Base-by-base conservation (phyloP, 2,797 vertebrate genomes). In the Pseudochirops corinnae region DNA sequence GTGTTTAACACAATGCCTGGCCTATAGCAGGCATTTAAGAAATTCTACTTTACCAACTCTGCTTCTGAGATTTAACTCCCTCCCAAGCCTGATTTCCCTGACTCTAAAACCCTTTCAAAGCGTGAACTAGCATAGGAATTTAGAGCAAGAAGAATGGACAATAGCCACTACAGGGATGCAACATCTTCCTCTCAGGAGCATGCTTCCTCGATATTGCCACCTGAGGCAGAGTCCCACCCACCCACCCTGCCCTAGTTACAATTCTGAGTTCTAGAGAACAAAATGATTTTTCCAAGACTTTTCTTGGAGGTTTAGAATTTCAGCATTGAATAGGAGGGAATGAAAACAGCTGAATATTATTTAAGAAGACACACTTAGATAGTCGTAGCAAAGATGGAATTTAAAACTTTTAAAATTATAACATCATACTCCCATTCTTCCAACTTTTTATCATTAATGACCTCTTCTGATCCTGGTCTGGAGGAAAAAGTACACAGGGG, bases 371-470 rank as follows among this genome's bases (percentile, higher is more conserved):
- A 95, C 58, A 56, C 94, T 9, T 24, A 93, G 91, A 87, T 50
- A 93, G 94, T 50, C 92, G 94, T 92, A 4, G 56, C 24, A 57
- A 21, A 28, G 28, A 0, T 57, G 7, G 82, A 92, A 46, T 82
- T 82, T 82, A 46, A 82, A 82, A 46, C 18, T 46, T 82, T 33
- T 82, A 26, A 26, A 10, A 24, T 46, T 82, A 82, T 26, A 82
- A 26, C 9, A 46, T 46, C 21, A n/a, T 93, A 29, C 33, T 11
- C 91, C 82, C 91, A 39, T 95, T 93, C 16, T 93, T 82, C 60
- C 55, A 93, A 58, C 21, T 90, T 93, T 29, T 1, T 91, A 50
- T 92, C 62, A 90, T 60, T 94, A 93, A 67, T 94, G 50, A 24
- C 62, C 67, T 92, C n/a, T 46, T 82, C 21, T 26, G 74, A 82